Conservation (phyloP, 2,113 vertebrate genomes). For the Bos indicus region DNA sequence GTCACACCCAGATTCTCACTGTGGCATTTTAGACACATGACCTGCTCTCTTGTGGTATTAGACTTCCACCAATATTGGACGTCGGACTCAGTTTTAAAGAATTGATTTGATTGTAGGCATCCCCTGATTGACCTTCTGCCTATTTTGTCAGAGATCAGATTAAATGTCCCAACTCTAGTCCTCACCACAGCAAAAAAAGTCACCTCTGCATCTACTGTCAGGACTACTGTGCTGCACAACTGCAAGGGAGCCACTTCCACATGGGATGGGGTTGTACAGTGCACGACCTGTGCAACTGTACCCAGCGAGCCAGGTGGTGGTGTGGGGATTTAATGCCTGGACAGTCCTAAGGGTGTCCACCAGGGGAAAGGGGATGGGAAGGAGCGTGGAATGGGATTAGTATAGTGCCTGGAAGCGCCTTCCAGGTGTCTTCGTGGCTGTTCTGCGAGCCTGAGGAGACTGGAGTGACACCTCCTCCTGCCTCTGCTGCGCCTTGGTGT, state of each 20-base stretch:
- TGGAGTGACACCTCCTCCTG: accelerated
- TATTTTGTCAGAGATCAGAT: neutral
- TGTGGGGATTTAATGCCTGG: neutral
- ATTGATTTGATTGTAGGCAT: neutral
- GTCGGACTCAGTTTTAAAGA: neutral
- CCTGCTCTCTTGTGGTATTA: accelerated
- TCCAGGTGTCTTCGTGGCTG: neutral
- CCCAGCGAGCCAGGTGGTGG: neutral
- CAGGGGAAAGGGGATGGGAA: neutral
- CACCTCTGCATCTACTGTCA: neutral
- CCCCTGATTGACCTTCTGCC: neutral
- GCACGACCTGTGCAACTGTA: neutral
- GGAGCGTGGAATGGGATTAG: neutral
- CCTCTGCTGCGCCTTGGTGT: neutral
- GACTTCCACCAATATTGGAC: accelerated
- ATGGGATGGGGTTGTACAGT: accelerated
- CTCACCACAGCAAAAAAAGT: neutral
- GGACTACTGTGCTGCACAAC: neutral
- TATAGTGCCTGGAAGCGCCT: accelerated
- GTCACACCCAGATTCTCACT: neutral
- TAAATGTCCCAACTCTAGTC: neutral
- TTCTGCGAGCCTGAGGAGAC: neutral
- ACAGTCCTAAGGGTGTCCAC: accelerated
- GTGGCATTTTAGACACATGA: accelerated
- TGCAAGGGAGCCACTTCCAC: accelerated